Evolutionary conservation across 92 coral and sea anemone genomes (phyloP).

Genomic region (Nematostella vectensis): DNA sequence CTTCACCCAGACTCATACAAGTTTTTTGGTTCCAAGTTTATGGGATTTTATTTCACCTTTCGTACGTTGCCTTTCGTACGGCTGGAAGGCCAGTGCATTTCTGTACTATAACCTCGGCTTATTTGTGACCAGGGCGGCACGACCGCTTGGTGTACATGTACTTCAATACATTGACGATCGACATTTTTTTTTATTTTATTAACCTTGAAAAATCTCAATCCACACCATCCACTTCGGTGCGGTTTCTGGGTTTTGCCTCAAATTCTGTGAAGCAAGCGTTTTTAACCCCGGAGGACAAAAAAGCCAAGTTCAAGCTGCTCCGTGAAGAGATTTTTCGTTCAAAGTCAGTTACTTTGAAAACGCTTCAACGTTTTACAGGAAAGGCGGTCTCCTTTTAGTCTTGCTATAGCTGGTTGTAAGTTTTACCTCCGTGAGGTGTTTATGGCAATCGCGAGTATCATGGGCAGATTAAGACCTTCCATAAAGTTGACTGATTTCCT

Average conservation of each 20-base stretch:
- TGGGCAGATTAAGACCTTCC: slow-evolving; percentile 4
- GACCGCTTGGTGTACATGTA: slow-evolving; percentile 1
- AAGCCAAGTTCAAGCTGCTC: no score
- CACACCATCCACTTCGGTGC: no score
- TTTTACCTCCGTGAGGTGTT: slow-evolving; percentile 18
- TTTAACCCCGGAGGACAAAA: no score
- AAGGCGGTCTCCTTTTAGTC: no score
- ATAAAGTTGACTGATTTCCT: slow-evolving; percentile 1
- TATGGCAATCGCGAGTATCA: slow-evolving; percentile 2
- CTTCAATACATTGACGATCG: slow-evolving; percentile 9
- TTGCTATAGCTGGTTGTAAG: slow-evolving; percentile 34
- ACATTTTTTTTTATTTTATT: slow-evolving; percentile 3
- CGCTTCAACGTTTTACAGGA: no score
- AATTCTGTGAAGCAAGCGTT: no score
- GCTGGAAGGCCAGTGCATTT: slow-evolving; percentile 9
- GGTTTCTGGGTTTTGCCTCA: no score
- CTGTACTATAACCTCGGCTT: slow-evolving; percentile 14
- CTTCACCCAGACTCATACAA: no score
- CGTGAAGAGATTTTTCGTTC: no score
- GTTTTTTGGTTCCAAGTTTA: slow-evolving; percentile 15
- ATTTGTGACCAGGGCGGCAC: not conserved
- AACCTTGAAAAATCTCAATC: no score
- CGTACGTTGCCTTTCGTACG: slow-evolving; percentile 5
- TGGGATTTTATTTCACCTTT: slow-evolving; percentile 6
- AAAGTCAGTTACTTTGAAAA: no score